Percentiles rank a stretch among this genome's conserved stretches.
Evolutionary conservation across 1,140 invertebrate genomes (phyloP).

Genomic region (Dolichoris vasculosae): DNA sequence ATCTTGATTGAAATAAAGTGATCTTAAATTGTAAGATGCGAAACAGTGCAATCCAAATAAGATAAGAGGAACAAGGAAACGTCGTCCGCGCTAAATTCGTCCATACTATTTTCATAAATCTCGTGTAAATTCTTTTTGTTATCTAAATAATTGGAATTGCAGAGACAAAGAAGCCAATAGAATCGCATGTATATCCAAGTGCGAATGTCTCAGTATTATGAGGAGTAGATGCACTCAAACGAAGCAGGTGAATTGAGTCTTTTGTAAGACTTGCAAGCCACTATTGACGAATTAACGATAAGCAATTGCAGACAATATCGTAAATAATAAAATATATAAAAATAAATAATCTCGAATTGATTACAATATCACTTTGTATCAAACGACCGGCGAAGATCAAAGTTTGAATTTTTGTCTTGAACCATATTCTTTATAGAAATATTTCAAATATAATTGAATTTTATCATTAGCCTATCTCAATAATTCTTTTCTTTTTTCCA

Average conservation of each 20-base stretch:
- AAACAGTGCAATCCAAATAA: not conserved
- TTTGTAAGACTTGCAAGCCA: constrained; percentile 58
- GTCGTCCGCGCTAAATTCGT: no score
- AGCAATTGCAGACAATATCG: constrained; percentile 55
- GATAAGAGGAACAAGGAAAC: not conserved
- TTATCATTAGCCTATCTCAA: no score
- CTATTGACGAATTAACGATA: constrained; percentile 54
- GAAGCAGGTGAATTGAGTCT: constrained; percentile 63
- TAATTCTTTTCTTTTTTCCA: no score
- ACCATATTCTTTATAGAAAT: no score
- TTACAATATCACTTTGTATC: not conserved
- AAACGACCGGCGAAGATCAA: not conserved
- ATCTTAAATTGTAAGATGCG: not conserved
- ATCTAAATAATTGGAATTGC: constrained; percentile 42
- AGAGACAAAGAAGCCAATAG: not conserved
- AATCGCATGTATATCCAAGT: not conserved
- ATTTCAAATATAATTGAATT: no score
- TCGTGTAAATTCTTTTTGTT: constrained; percentile 37
- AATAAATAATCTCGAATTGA: no score
- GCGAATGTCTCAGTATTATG: no score
- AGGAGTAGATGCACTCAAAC: constrained; percentile 62
- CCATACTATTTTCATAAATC: constrained; percentile 36
- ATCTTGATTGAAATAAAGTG: not conserved
- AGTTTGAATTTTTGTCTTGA: not conserved
- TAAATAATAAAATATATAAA: constrained; percentile 67